Evolutionary conservation across 2,113 vertebrate genomes (phyloP), one percentile per base, ranked within the genome.

Genomic region (Furnarius figulus): DNA sequence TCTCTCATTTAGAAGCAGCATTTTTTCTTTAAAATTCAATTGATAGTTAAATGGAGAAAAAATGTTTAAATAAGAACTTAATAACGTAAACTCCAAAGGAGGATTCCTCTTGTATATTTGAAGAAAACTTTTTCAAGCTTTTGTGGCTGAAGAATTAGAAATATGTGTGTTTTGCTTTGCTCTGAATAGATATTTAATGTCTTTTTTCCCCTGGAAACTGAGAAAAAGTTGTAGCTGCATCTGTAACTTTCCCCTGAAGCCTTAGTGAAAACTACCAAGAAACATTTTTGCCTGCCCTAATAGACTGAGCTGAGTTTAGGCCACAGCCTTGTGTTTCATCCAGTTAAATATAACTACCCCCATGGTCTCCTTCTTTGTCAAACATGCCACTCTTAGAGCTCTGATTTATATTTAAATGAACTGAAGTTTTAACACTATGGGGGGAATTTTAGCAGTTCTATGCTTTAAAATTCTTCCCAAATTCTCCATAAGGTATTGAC

Each of bases 401-500:
- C 28, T 61, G 58, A 39, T 63, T 71, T 67, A 35, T 81, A 37
- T 55, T 52, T 66, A 44, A 80, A 66, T 25, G 5, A 77, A 67
- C 14, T 3, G 8, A 33, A 27, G 3, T 62, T 87, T 86, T 75
- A 55, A n/a, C 9, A 20, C 7, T 24, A 2, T 5, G 9, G 37
- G 27, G 8, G 5, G 3, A 61, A 67, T 85, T 86, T 63, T 27
- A 63, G 35, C 1, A 1, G 4, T 71, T 72, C 19, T 12, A 8
- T 0, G 0, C 50, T 70, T 85, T 46, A 37, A 85, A 56, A 35
- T 49, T n/a, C 9, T 68, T 68, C 40, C 23, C 12, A 72, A 87
- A 24, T 37, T 71, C n/a, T 71, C 28, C 0, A 4, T 70, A 52
- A 37, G 0, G 0, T 23, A 3, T 42, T 77, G 50, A 40, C 44